Percentiles rank a stretch among this genome's conserved stretches.
phyloP scores from a whole-genome alignment of 2,113 vertebrate genomes.

The Nyctereutes procyonoides region DNA sequence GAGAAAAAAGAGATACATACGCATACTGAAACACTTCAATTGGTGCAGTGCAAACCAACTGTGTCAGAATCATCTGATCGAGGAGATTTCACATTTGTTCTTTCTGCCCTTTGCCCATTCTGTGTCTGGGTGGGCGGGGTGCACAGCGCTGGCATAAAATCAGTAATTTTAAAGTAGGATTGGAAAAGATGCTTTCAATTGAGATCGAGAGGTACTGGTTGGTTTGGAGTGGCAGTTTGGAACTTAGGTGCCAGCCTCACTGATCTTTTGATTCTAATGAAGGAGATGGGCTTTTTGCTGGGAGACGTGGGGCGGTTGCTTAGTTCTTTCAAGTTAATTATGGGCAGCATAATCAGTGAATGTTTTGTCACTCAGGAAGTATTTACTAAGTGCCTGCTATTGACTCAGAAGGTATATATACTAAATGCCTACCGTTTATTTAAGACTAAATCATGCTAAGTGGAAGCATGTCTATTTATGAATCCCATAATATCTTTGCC shows the following conservation, averaged over 20 bases:
- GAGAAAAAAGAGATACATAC: background rate
- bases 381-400: background rate
- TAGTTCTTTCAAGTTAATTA: background rate
- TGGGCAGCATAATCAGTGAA: background rate
- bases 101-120: background rate
- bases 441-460: background rate
- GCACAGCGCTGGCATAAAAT: background rate
- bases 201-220: background rate
- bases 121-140: background rate
- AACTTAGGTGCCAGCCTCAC: background rate
- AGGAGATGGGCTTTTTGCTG: background rate
- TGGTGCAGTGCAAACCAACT: fast-evolving
- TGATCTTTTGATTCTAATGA: background rate
- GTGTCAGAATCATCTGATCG: background rate
- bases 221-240: background rate
- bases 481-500: background rate
- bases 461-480: background rate
- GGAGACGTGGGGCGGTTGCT: background rate
- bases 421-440: background rate
- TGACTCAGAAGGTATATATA: background rate
- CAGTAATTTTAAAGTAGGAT: background rate
- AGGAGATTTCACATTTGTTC: background rate
- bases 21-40: background rate
- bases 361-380: background rate
- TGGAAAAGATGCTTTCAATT: background rate